Evolutionary conservation across 2,113 vertebrate species (phyloP), one percentile per base, ranked within the genome.

Genomic region (Uropsilus gracilis): DNA sequence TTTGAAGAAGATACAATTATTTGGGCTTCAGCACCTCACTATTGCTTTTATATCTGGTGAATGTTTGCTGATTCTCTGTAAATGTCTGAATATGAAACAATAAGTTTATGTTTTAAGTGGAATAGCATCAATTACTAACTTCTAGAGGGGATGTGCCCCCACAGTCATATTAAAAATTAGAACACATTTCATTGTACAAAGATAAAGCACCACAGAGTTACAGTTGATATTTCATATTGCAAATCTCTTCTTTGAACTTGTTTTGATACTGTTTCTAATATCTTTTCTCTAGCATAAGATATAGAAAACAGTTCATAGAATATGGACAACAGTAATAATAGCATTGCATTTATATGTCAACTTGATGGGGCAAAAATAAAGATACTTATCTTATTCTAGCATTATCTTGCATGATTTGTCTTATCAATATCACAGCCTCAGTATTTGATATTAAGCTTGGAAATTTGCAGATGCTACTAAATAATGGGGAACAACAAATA

Each of bases 401-500:
- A 39, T 96, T 97, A 90, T 97, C 78, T 82, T 96, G 55, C 14
- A 18, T 81, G 83, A 86, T 97, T 97, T 97, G 77, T 89, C 82
- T 93, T 96, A 89, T 84, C 96, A 80, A 91, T 93, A 83, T 53
- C 94, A 97, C 95, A 97, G 37, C 39, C 89, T 87, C 90, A 69
- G 1, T 85, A 64, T 95, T 97, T 20, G 90, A 97, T 95, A 96
- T 78, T 24, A 88, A 90, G 50, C 68, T 71, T 88, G 17, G 59
- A 95, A 95, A 97, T 97, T 95, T 96, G 92, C 97, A 97, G 95
- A 96, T 91, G 44, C 71, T 77, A 32, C 83, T 97, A 86, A 97
- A 94, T 90, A 84, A 92, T 63, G 76, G 64, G 87, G 84, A 94
- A 92, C 69, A 95, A 78, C 26, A 89, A 44, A 66, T 95, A 96